phyloP scores from a whole-genome alignment of 2,113 vertebrate genomes.

The Takifugu flavidus region DNA sequence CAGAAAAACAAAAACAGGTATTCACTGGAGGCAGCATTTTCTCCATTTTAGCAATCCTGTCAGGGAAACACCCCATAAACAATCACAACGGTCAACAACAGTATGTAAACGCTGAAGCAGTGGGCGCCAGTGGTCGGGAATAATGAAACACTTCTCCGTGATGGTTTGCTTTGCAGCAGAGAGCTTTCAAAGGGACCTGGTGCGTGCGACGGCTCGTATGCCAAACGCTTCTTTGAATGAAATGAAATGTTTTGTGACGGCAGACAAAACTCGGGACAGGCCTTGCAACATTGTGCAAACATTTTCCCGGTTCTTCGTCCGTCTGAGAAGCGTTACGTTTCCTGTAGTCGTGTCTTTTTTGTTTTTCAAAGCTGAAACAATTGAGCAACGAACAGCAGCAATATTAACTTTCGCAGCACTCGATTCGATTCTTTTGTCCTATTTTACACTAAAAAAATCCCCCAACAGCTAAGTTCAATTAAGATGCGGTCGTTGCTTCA shows the following conservation, averaged over 20 bases:
- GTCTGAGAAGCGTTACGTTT: too few species aligned
- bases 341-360: too few species aligned
- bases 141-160: conserved; percentile 9
- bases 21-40: conserved; percentile 1
- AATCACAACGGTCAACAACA: conserved; percentile 17
- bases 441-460: too few species aligned
- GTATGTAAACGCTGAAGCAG: conserved; percentile 9
- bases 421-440: too few species aligned
- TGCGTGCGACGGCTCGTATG: conserved; percentile 40
- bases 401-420: too few species aligned
- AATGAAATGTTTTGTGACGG: not conserved
- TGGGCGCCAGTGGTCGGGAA: conserved; percentile 12
- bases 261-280: not conserved
- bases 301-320: not conserved
- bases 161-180: not conserved
- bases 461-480: too few species aligned
- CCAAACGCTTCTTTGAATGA: conserved; percentile 2
- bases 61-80: conserved; percentile 14
- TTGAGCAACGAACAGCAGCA: too few species aligned
- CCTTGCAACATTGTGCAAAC: not conserved
- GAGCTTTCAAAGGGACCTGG: not conserved
- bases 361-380: not conserved
- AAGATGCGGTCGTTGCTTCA: too few species aligned
- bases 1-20: conserved; percentile 22
- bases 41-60: not conserved